phyloP scores from a whole-genome alignment of 2,113 vertebrate species.

The Halcyon senegalensis region DNA sequence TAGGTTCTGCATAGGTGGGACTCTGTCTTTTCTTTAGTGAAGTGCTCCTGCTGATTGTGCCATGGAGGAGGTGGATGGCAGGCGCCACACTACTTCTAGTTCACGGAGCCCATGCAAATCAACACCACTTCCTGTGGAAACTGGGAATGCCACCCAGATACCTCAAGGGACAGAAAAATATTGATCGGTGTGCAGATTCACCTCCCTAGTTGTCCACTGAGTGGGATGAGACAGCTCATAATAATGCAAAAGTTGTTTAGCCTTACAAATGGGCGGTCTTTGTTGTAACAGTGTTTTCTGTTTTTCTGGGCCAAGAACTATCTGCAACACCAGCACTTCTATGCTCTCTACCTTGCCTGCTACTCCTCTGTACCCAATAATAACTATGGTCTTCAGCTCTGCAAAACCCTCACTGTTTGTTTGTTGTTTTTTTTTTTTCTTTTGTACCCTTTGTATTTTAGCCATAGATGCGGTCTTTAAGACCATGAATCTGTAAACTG shows the following conservation, averaged over 20 bases:
- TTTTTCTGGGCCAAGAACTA: background rate
- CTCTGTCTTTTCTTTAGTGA: too few species aligned
- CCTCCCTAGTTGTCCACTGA: too few species aligned
- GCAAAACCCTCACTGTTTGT: rapidly evolving
- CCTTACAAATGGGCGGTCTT: background rate
- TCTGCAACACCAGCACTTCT: background rate
- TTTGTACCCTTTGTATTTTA: background rate
- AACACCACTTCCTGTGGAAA: too few species aligned
- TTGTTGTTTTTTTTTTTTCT: background rate
- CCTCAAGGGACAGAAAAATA: too few species aligned
- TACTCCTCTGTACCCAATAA: background rate
- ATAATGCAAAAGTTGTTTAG: background rate
- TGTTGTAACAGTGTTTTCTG: background rate
- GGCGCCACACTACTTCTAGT: too few species aligned
- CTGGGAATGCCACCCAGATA: too few species aligned
- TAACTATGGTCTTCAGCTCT: background rate
- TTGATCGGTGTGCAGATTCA: too few species aligned
- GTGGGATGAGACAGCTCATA: too few species aligned
- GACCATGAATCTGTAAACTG: background rate
- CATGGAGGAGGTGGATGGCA: too few species aligned
- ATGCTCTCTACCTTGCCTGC: background rate
- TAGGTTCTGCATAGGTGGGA: too few species aligned
- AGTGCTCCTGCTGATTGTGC: too few species aligned
- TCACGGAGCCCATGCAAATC: too few species aligned
- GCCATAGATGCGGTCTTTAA: background rate